phyloP scores from a whole-genome alignment of 2,888 invertebrate species.

The Sphaerophoria taeniata region DNA sequence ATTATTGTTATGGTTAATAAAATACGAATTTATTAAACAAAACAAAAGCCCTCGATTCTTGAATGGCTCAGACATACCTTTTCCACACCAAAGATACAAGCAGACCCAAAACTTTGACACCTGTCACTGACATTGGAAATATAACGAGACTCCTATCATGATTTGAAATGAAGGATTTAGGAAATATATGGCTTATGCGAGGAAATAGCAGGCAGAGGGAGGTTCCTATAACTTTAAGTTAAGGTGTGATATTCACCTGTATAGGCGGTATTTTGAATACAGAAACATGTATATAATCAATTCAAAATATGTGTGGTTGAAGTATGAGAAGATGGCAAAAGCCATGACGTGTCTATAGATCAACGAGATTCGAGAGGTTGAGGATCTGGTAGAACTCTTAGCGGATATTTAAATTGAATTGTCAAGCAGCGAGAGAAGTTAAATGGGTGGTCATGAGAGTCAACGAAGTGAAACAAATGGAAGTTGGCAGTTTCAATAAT shows the following conservation, averaged over 20 bases:
- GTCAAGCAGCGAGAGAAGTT: too few relatives aligned
- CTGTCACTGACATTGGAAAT: constrained; percentile 51
- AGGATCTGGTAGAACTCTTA: constrained; percentile 25
- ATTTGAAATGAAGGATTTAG: constrained; percentile 57
- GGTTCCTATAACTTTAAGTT: not conserved
- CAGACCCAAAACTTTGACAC: constrained; percentile 49
- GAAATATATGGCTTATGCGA: constrained; percentile 40
- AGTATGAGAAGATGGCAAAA: constrained; percentile 18
- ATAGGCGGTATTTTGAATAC: constrained; percentile 19
- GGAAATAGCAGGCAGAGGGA: not conserved
- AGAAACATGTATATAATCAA: constrained; percentile 24
- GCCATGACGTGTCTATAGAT: not conserved
- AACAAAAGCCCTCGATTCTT: constrained; percentile 3
- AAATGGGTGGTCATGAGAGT: too few relatives aligned
- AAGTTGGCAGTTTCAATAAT: too few relatives aligned
- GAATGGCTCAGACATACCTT: constrained; percentile 43
- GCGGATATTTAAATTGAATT: constrained; percentile 23
- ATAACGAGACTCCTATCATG: constrained; percentile 45
- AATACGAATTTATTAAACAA: constrained; percentile 45
- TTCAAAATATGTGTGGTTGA: constrained; percentile 37
- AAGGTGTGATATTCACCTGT: not conserved
- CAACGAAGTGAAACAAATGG: too few relatives aligned
- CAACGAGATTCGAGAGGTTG: not conserved
- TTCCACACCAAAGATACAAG: not conserved
- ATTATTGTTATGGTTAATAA: constrained; percentile 35